Evolutionary conservation across 2,113 vertebrate species (phyloP), one percentile per base, ranked within the genome.

Genomic region (Triplophysa tibetana): DNA sequence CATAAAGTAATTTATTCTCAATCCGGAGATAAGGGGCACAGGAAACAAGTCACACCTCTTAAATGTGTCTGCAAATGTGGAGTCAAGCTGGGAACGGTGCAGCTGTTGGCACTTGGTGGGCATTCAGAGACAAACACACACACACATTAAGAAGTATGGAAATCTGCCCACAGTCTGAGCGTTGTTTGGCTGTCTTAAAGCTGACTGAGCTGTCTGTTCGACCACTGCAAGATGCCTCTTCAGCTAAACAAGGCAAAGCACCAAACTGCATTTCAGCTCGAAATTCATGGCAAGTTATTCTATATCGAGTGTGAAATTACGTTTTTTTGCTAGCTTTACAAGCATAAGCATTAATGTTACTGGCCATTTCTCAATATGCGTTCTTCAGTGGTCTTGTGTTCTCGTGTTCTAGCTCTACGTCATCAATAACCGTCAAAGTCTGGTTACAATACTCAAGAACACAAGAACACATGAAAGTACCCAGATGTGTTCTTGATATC

Each of bases 151-250:
- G 33, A 13, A 6, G 17, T 24, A 64, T 63, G 24, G 58, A 72
- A 26, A 64, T 43, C 14, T 50, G 56, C 78, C 43, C 43, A 54
- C 26, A 79, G 33, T 8, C 26, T 23, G 43, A 72, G 26, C n/a
- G 24, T 41, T 56, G 68, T 56, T 50, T 54, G 69, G 62, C 67
- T 72, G 60, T 38, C 19, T 64, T 43, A 24, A 73, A 52, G 58
- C 78, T 79, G 69, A 80, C 60, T 73, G 48, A 33, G 78, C 78
- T 54, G 48, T 72, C 48, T 79, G 60, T 72, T 79, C 60, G 26
- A 54, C 58, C 24, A 63, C 19, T 17, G 56, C 38, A 8, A 41
- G 21, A 54, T 64, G 45, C 48, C 13, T 73, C 54, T 73, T 65
- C n/a, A 73, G n/a, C n/a, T 23, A 80, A 54, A 54, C 45, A 73